Conservation (phyloP, 2,888 invertebrate species). For the Noctua comes region DNA sequence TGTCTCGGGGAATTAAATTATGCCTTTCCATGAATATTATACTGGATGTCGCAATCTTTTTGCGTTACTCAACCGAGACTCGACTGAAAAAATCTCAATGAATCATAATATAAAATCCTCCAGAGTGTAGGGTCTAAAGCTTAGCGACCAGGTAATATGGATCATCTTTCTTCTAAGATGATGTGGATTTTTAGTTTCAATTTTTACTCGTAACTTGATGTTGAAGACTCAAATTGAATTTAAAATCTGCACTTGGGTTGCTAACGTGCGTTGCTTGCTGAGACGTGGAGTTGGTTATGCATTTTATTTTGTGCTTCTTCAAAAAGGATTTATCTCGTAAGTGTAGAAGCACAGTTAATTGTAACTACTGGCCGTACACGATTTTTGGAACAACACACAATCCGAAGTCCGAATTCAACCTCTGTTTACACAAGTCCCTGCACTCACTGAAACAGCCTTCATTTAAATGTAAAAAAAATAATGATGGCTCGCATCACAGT, state of each 20-base stretch:
- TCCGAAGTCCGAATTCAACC: background rate
- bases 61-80: conserved; percentile 77
- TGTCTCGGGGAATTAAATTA: conserved; percentile 88
- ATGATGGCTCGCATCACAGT: conserved; percentile 59
- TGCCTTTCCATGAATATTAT: conserved; percentile 89
- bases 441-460: conserved; percentile 27
- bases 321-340: conserved; percentile 4
- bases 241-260: conserved; percentile 35
- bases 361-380: background rate
- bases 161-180: conserved; percentile 50
- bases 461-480: conserved; percentile 54
- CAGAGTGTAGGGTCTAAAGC: conserved; percentile 53
- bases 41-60: conserved; percentile 85
- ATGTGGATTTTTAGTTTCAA: conserved; percentile 52
- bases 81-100: conserved; percentile 77
- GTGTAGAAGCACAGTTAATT: background rate
- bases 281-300: conserved; percentile 9
- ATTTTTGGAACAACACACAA: background rate
- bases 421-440: conserved; percentile 9
- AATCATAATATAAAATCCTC: conserved; percentile 75
- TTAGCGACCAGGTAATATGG: conserved; percentile 53
- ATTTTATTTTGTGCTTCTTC: conserved; percentile 32
- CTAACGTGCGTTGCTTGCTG: conserved; percentile 5
- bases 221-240: conserved; percentile 53
- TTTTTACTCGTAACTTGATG: conserved; percentile 50